A percentile compares a stretch with the other conserved stretches of the same genome.
These are phyloP conservation scores for Urosaurus nigricauda DNA, from an alignment of 2,797 vertebrate genomes.

Conservation along the genomic window DNA sequence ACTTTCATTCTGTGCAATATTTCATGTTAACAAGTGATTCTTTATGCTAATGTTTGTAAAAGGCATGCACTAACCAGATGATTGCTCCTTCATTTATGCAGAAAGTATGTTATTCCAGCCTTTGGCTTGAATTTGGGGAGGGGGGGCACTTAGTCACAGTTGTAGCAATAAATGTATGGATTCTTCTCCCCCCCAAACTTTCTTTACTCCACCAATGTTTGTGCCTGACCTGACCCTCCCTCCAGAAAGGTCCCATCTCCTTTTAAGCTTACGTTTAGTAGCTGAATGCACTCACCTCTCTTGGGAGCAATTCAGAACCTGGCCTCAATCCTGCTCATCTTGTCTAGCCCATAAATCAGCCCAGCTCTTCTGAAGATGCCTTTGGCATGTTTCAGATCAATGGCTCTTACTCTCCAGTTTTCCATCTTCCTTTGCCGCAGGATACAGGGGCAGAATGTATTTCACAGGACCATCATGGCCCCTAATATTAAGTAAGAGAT, in stretches of 20 bases:
- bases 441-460: constrained; percentile 30
- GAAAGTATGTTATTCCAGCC: no score
- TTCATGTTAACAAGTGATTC: no score
- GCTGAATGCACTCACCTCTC: neutral
- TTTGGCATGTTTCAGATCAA: constrained; percentile 31
- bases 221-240: neutral
- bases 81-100: no score
- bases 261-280: neutral
- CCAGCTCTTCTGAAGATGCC: constrained; percentile 24
- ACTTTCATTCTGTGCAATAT: no score
- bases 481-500: constrained; percentile 33
- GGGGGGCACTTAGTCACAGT: neutral
- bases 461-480: constrained; percentile 12
- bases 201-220: neutral
- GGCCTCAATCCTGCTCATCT: neutral
- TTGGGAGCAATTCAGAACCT: neutral
- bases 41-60: no score
- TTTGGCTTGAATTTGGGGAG: neutral
- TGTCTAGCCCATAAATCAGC: constrained; percentile 19
- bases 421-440: neutral
- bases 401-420: constrained; percentile 5
- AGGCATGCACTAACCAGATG: no score
- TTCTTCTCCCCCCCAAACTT: neutral
- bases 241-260: constrained; percentile 4
- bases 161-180: neutral